These are phyloP conservation scores for Mustela lutreola DNA, from an alignment of 2,113 vertebrate genomes.

Conservation along the genomic window DNA sequence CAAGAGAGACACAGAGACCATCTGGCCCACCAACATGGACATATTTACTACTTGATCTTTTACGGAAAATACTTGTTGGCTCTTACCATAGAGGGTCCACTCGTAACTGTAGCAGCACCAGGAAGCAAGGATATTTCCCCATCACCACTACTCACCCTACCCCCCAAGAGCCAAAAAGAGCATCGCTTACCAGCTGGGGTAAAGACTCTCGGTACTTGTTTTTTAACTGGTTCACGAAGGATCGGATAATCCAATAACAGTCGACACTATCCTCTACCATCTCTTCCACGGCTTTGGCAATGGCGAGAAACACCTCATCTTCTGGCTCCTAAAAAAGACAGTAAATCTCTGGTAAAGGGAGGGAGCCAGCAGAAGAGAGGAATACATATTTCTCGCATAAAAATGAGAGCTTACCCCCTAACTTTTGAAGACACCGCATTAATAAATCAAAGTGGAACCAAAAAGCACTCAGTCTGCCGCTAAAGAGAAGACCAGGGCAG, in stretches of 20 bases:
- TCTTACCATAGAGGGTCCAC: no score
- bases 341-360: neutral
- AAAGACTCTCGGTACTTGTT: slow-evolving; percentile 95
- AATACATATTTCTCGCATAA: slow-evolving; percentile 7
- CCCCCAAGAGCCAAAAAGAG: neutral
- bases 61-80: neutral
- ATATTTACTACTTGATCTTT: neutral
- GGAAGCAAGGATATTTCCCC: neutral
- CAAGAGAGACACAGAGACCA: neutral
- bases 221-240: slow-evolving; percentile 95
- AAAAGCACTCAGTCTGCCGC: neutral
- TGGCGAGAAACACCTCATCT: slow-evolving; percentile 94
- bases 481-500: neutral
- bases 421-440: neutral
- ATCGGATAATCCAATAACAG: slow-evolving; percentile 96
- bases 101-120: neutral
- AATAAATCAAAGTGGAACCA: neutral
- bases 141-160: neutral
- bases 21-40: neutral
- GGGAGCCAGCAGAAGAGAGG: neutral
- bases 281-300: slow-evolving; percentile 95
- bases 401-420: neutral
- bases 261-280: slow-evolving; percentile 95
- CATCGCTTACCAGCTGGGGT: slow-evolving; percentile 92
- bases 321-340: slow-evolving; percentile 90